Base-by-base conservation (phyloP, 2,113 vertebrate species). In the Callospermophilus lateralis region DNA sequence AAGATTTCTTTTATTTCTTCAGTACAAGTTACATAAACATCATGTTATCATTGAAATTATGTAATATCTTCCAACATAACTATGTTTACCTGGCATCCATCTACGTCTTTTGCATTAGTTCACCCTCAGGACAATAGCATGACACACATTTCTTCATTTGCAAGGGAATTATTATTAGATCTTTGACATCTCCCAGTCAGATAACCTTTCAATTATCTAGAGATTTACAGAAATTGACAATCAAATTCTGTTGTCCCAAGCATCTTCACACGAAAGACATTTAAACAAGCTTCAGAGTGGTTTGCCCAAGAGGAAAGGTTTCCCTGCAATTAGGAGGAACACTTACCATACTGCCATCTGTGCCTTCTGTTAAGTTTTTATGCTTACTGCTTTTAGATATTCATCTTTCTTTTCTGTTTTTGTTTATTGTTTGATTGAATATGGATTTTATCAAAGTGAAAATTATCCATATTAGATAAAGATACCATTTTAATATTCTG, bases 321-420 rank as follows among this genome's bases (percentile, higher is more conserved):
- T 96, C 48, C 70, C 79, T 96, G 87, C 73, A 97, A 80, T 96
- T 97, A 96, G 55, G 80, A 96, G 83, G 78, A 96, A 92, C n/a
- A 84, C 55, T 96, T 95, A 89, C 63, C 55, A 76, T 85, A 89
- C n/a, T 70, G n/a, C 90, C 93, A 94, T 97, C 93, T 97, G 88
- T 92, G 76, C 84, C 87, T 90, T 97, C 93, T 97, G 93, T 96
- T 19, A 65, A 58, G 51, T 58, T 97, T 90, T 93, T 51, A 95
- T 93, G 80, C 51, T 76, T 77, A 84, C 15, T 67, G 72, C 65
- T 93, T 95, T 97, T 6, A 61, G 37, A 77, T 87, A 80, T 67
- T 61, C 81, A 94, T 88, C 45, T 90, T 94, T 28, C 30, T 88
- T 77, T 90, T 76, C 42, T 80, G 84, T 93, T 42, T 89, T 93